Percentiles rank a stretch among this genome's conserved stretches.
Evolutionary conservation across 2,113 vertebrate species (phyloP).

Genomic region (Cricetomys ansorgei): DNA sequence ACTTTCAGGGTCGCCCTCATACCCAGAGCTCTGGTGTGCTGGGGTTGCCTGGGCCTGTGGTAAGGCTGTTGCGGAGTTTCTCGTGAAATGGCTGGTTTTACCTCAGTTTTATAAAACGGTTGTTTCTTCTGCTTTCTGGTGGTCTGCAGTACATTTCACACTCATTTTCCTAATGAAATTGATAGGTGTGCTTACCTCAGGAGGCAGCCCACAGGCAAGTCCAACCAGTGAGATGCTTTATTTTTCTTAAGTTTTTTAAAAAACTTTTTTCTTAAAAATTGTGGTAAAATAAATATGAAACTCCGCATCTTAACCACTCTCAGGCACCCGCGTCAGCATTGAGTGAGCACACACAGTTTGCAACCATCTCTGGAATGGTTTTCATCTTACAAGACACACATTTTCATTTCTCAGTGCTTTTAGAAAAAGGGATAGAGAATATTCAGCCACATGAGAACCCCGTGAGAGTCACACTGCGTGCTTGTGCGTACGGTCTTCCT

Average conservation of each 20-base stretch:
- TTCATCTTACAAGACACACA: neutral
- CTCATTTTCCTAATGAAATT: neutral
- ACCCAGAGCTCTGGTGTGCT: neutral
- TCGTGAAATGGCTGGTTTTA: neutral
- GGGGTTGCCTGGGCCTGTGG: neutral
- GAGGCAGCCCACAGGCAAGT: too few species aligned
- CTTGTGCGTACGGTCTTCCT: neutral
- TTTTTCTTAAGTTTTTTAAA: too few species aligned
- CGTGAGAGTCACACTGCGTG: neutral
- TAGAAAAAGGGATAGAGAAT: neutral
- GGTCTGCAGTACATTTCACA: accelerated
- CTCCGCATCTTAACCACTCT: neutral
- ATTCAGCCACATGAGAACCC: neutral
- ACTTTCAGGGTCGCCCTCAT: neutral
- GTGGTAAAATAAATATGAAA: neutral
- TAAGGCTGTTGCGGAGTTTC: neutral
- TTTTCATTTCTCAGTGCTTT: neutral
- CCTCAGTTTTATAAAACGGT: neutral
- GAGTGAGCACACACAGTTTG: too few species aligned
- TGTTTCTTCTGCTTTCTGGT: neutral
- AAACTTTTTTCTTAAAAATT: neutral
- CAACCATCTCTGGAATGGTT: neutral
- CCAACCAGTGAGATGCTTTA: neutral
- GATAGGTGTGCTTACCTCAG: neutral
- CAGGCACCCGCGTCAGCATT: neutral